Percentiles rank a stretch among this genome's conserved stretches.
Evolutionary conservation across 2,797 vertebrate species (phyloP).

Genomic region (Coranthus polyacanthus): DNA sequence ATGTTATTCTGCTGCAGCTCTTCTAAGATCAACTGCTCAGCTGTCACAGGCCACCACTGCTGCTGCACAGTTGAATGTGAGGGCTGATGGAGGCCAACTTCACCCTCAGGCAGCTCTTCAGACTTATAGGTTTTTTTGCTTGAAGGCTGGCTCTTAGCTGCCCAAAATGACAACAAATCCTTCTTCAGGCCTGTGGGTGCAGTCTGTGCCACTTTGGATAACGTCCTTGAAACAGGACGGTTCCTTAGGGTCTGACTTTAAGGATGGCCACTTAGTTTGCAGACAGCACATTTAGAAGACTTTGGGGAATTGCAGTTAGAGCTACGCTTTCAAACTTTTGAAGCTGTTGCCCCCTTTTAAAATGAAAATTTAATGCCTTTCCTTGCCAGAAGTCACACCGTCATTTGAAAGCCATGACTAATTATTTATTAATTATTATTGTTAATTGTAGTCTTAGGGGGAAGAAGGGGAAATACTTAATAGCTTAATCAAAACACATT

Average conservation of each 20-base stretch:
- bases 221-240: constrained; percentile 45
- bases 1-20: constrained; percentile 35
- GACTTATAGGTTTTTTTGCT: constrained; percentile 46
- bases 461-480: constrained; percentile 17
- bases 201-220: constrained; percentile 58
- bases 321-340: constrained; percentile 21
- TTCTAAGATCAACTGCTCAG: constrained; percentile 31
- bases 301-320: constrained; percentile 30
- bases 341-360: constrained; percentile 31
- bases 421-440: constrained; percentile 53
- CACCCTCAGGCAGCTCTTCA: constrained; percentile 47
- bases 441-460: constrained; percentile 40
- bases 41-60: constrained; percentile 35
- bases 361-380: constrained; percentile 40
- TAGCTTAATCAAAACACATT: constrained; percentile 40
- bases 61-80: constrained; percentile 18
- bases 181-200: constrained; percentile 24
- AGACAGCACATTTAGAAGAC: constrained; percentile 19
- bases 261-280: constrained; percentile 42
- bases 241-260: constrained; percentile 45
- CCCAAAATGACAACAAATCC: constrained; percentile 59
- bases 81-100: constrained; percentile 47
- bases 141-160: constrained; percentile 51
- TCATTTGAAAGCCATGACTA: constrained; percentile 37
- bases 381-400: constrained; percentile 24